Percentiles rank a stretch among this genome's conserved stretches.
Evolutionary conservation across 1,140 invertebrate genomes (phyloP).

Genomic region (Thalassaphorura encarpata): DNA sequence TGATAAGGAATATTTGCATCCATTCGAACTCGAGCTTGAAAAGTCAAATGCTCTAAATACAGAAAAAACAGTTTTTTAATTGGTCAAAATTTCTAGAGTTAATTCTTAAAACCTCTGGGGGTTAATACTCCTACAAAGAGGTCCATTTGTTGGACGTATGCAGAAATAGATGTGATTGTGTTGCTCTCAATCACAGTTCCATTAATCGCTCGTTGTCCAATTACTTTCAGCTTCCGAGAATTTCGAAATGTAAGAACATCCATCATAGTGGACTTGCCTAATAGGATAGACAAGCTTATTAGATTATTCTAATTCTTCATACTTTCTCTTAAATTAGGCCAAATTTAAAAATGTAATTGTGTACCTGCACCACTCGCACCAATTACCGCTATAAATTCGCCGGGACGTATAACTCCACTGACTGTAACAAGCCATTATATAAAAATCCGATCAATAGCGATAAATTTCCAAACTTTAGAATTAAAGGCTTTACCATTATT

Average conservation of each 20-base stretch:
- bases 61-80: no score
- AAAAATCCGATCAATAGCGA: no score
- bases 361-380: conserved; percentile 42
- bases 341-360: not conserved
- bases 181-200: conserved; percentile 1
- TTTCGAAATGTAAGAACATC: conserved; percentile 77
- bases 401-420: conserved; percentile 37
- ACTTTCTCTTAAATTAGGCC: conserved; percentile 35
- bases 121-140: conserved; percentile 85
- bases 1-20: conserved; percentile 62
- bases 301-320: not conserved
- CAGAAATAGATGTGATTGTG: conserved; percentile 43
- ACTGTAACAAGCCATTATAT: no score
- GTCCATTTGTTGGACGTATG: conserved; percentile 92
- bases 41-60: conserved; percentile 64
- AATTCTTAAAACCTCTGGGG: conserved; percentile 73
- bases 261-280: conserved; percentile 89
- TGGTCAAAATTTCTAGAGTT: conserved; percentile 91
- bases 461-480: no score
- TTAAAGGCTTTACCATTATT: no score
- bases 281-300: not conserved
- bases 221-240: conserved; percentile 54
- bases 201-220: conserved; percentile 45
- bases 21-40: conserved; percentile 83
- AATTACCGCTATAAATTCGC: conserved; percentile 47